Base-by-base conservation (phyloP, 2,888 invertebrate species). In the Rotaria socialis region DNA sequence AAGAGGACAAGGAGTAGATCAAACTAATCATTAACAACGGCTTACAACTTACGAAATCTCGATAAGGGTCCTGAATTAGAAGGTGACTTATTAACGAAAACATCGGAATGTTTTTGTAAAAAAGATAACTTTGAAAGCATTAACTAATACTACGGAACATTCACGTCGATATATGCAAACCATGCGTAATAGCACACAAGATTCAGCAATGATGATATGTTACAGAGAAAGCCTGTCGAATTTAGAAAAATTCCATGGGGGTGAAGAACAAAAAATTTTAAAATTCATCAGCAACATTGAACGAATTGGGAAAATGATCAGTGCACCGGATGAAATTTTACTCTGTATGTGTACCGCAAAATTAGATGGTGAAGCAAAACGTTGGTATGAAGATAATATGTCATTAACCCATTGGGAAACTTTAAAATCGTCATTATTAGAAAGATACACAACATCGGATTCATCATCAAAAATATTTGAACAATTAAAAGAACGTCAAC, bases 121-220 rank as follows among this genome's bases (percentile, higher is more conserved):
- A n/a, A 67, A 67, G 6, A 16, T 55, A 55, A 55, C 55, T 4
- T 22, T 4, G 5, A 22, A 55, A 55, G 11, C 16, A 11, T 14
- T 14, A 16, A 52, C 4, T 3, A 16, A 52, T 16, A 52, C 2
- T 52, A 16, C 11, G 5, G 16, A 22, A 55, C 55, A 55, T 22
- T 35, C 35, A 35, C 35, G 35, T 35, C 35, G 35, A 35, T 35
- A 35, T 35, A 55, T 7, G 5, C 55, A 55, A 7, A 27, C 27
- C 2, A 67, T 67, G 27, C 8, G 27, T 27, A n/a, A 27, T 10
- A 35, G 10, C 6, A 10, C 27, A 2, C 67, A 67, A 27, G 67
- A 67, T n/a, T 67, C 67, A 67, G 67, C 67, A 67, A n/a, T 67
- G 27, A 67, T 67, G 67, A 14, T 67, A 67, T 67, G 67, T 16